phyloP scores from a whole-genome alignment of 2,797 vertebrate species.

The Chrosomus eos region DNA sequence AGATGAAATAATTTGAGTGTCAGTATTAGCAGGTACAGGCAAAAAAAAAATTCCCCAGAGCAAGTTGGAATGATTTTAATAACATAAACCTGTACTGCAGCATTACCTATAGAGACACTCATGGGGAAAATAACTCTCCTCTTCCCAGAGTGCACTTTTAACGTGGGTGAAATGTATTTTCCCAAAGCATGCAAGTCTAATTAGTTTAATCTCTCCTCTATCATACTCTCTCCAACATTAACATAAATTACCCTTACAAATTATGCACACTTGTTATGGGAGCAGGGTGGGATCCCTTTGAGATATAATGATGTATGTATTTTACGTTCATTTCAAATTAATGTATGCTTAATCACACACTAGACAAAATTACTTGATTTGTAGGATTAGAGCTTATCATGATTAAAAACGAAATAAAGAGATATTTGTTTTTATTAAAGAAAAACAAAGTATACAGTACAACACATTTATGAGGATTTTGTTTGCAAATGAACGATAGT shows the following conservation, averaged over 20 bases:
- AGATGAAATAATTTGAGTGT: not conserved
- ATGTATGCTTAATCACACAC: conserved; percentile 50
- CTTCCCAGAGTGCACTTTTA: conserved; percentile 43
- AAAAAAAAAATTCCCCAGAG: not conserved
- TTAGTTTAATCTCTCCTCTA: conserved; percentile 65
- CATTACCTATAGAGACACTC: conserved; percentile 33
- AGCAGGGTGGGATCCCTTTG: conserved; percentile 30
- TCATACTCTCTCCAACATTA: conserved; percentile 67
- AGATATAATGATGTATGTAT: conserved; percentile 39
- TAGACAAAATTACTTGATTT: conserved; percentile 45
- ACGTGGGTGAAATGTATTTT: conserved; percentile 48
- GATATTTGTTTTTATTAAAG: conserved; percentile 30
- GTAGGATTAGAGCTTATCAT: conserved; percentile 36
- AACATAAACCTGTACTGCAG: conserved; percentile 23
- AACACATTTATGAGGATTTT: not conserved
- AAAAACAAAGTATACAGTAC: not conserved
- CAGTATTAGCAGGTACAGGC: not conserved
- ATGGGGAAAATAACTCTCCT: conserved; percentile 14
- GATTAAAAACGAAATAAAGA: conserved; percentile 36
- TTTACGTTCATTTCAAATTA: conserved; percentile 46
- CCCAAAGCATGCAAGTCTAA: conserved; percentile 60
- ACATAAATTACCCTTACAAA: conserved; percentile 69
- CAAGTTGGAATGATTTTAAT: conserved; percentile 16
- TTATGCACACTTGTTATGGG: conserved; percentile 54
- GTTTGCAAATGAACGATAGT: not conserved